Conservation (phyloP, 2,888 invertebrate genomes). For the Drosophila rellima region DNA sequence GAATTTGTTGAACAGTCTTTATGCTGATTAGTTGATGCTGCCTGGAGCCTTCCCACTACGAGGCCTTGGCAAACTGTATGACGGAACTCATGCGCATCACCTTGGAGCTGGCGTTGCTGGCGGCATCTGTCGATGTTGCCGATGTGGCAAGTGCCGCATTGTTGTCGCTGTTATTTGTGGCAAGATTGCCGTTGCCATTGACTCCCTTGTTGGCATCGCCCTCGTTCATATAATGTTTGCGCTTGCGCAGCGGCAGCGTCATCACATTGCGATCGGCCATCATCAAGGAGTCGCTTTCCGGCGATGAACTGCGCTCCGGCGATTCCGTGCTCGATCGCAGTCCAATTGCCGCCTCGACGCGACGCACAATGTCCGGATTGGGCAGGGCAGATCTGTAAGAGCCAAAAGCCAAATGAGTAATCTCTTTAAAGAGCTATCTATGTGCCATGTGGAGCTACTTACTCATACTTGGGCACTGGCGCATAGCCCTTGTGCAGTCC, state of each 20-base stretch:
- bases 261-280: constrained; percentile 87
- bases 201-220: constrained; percentile 78
- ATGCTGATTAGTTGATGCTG: constrained; percentile 62
- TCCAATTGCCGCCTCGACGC: constrained; percentile 88
- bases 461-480: constrained; percentile 85
- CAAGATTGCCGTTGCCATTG: constrained; percentile 14
- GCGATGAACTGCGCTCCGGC: constrained; percentile 86
- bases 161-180: constrained; percentile 14
- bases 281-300: constrained; percentile 87
- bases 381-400: constrained; percentile 79
- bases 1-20: constrained; percentile 75
- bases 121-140: constrained; percentile 21
- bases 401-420: neutral
- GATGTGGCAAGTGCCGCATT: constrained; percentile 22
- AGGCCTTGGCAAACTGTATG: constrained; percentile 93
- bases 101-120: constrained; percentile 58
- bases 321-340: constrained; percentile 86
- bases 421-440: too few relatives aligned
- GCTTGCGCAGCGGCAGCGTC: constrained; percentile 92
- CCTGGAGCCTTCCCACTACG: constrained; percentile 83
- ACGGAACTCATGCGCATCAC: constrained; percentile 89
- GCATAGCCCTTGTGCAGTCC: constrained; percentile 83
- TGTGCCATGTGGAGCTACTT: constrained; percentile 48
- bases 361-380: constrained; percentile 86
- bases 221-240: constrained; percentile 91